Percentiles rank a stretch among this genome's conserved stretches.
Evolutionary conservation across 2,113 vertebrate species (phyloP).

Genomic region (Apodemus speciosus): DNA sequence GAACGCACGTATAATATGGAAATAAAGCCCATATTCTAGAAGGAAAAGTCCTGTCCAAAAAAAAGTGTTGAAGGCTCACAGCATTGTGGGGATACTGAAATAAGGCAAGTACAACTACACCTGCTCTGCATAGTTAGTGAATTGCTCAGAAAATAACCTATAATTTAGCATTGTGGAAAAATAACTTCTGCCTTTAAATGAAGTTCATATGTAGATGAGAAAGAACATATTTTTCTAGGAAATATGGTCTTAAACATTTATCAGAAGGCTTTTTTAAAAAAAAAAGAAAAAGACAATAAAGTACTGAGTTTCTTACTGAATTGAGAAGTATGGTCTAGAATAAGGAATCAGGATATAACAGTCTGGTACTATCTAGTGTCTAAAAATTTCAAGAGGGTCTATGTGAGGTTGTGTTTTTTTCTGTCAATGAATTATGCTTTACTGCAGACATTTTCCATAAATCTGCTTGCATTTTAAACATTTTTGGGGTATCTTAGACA

Average conservation of each 20-base stretch:
- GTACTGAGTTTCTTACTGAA: not conserved
- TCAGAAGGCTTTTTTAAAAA: not conserved
- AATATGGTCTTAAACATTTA: not conserved
- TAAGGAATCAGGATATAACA: not conserved
- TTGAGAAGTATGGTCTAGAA: not conserved
- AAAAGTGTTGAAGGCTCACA: not conserved
- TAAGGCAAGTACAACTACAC: not conserved
- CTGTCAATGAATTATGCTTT: not conserved
- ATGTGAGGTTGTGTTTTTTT: not conserved
- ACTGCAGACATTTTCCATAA: not conserved
- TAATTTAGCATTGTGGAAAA: not conserved
- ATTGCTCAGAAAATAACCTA: not conserved
- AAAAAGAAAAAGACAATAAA: not conserved
- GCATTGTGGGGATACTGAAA: not conserved
- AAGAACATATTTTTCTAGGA: not conserved
- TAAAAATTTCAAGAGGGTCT: not conserved
- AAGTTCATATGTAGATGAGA: not conserved
- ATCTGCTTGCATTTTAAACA: not conserved
- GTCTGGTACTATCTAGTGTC: not conserved
- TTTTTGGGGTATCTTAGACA: not conserved
- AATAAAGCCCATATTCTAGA: not conserved
- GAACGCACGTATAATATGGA: not conserved
- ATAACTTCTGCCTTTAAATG: not conserved
- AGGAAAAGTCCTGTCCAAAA: not conserved
- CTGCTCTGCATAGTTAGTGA: not conserved